Evolutionary conservation across 2,888 invertebrate species (phyloP).

Genomic region (Cephus runcator): DNA sequence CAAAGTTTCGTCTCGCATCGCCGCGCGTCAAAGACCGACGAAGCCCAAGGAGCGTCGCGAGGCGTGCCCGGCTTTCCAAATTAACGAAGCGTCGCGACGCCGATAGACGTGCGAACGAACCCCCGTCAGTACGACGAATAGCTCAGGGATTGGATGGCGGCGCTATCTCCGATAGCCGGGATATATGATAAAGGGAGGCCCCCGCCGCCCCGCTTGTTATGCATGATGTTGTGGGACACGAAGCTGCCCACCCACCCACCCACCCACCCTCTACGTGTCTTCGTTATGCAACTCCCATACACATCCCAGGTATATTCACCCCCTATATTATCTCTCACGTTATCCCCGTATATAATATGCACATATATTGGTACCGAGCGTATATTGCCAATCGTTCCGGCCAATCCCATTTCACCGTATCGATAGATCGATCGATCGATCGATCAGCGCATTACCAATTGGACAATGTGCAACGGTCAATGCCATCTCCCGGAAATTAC

Average conservation of each 20-base stretch:
- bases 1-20: not conserved
- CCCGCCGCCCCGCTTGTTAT: slow-evolving; percentile 45
- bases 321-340: not conserved
- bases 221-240: slow-evolving; percentile 56
- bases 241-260: not conserved
- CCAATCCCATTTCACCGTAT: not conserved
- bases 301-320: not conserved
- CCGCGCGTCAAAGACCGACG: not conserved
- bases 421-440: not conserved
- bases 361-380: not conserved
- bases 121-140: not conserved
- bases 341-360: slow-evolving; percentile 9
- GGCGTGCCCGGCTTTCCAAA: not conserved
- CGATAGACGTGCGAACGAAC: not conserved
- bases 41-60: not conserved
- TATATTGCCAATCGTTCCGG: not conserved
- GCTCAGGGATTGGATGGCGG: not conserved
- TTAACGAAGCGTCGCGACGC: not conserved
- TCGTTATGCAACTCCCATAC: slow-evolving; percentile 44
- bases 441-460: not conserved
- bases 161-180: not conserved
- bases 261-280: slow-evolving; percentile 50
- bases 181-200: not conserved
- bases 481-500: not conserved
- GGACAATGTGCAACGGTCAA: not conserved